A percentile compares a stretch with the other conserved stretches of the same genome.
phyloP scores from a whole-genome alignment of 2,797 vertebrate species.

The Chaetodon trifasciatus region DNA sequence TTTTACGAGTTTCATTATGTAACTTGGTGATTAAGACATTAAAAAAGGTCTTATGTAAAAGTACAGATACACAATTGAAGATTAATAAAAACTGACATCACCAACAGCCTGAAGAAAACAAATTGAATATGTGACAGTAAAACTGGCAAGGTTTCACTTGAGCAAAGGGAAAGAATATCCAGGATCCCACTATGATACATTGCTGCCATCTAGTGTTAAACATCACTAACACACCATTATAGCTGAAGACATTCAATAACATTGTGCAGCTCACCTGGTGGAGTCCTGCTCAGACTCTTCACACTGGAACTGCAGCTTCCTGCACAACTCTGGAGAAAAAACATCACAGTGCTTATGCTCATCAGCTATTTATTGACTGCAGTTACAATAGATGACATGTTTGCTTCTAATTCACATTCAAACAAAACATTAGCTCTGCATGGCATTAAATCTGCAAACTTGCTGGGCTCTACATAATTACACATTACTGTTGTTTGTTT shows the following conservation, averaged over 20 bases:
- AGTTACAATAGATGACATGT: background rate
- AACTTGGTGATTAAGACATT: background rate
- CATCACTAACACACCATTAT: background rate
- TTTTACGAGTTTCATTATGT: background rate
- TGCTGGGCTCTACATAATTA: background rate
- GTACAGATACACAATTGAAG: background rate
- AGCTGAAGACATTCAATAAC: background rate
- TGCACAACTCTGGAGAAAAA: slow-evolving; percentile 71
- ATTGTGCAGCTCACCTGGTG: slow-evolving; percentile 69
- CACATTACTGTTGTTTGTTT: background rate
- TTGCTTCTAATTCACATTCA: background rate
- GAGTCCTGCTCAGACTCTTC: slow-evolving; percentile 79
- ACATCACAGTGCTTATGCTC: background rate
- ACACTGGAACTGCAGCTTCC: slow-evolving; percentile 81
- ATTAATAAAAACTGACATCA: background rate
- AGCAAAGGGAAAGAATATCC: background rate
- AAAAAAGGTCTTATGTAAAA: background rate
- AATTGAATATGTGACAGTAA: background rate
- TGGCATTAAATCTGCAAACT: background rate
- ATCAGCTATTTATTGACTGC: background rate
- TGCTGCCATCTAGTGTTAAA: slow-evolving; percentile 75
- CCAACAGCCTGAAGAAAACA: background rate
- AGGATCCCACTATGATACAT: background rate
- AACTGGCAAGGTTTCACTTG: background rate
- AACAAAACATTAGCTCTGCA: background rate